Conservation (phyloP, 2,113 vertebrate genomes). For the Vicugna pacos region DNA sequence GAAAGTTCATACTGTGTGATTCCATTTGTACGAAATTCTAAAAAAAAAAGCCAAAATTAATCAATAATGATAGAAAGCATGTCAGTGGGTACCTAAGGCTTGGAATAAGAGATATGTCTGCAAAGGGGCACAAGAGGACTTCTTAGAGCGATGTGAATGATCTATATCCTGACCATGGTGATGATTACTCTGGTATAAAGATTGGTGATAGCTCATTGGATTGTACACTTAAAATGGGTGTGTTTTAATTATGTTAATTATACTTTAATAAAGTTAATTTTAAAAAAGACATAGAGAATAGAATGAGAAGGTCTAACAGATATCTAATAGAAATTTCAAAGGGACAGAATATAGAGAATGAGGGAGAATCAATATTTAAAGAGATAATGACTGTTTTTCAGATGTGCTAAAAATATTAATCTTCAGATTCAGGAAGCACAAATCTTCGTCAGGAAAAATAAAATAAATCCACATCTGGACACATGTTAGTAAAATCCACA, state of each 20-base stretch:
- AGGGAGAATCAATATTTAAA: neutral
- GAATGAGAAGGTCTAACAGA: neutral
- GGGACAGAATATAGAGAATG: neutral
- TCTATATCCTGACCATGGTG: neutral
- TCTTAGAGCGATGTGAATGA: neutral
- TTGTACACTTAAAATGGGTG: neutral
- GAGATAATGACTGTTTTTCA: neutral
- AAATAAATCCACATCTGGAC: neutral
- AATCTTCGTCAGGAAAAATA: neutral
- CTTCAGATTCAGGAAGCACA: constrained; percentile 1
- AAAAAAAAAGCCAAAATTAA: neutral
- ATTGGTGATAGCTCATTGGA: neutral
- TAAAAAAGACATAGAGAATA: neutral
- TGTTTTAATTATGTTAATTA: constrained; percentile 5
- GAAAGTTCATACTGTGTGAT: neutral
- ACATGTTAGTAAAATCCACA: neutral
- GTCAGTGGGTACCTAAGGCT: neutral
- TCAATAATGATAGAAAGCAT: neutral
- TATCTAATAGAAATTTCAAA: neutral
- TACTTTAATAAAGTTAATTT: neutral
- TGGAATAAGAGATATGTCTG: neutral
- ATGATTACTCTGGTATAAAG: neutral
- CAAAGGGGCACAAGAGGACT: neutral
- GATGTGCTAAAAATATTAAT: neutral
- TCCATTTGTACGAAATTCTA: neutral